A percentile compares a stretch with the other conserved stretches of the same genome.
Conservation (phyloP, 1,140 invertebrate species). For the Bathynomus jamesi region DNA sequence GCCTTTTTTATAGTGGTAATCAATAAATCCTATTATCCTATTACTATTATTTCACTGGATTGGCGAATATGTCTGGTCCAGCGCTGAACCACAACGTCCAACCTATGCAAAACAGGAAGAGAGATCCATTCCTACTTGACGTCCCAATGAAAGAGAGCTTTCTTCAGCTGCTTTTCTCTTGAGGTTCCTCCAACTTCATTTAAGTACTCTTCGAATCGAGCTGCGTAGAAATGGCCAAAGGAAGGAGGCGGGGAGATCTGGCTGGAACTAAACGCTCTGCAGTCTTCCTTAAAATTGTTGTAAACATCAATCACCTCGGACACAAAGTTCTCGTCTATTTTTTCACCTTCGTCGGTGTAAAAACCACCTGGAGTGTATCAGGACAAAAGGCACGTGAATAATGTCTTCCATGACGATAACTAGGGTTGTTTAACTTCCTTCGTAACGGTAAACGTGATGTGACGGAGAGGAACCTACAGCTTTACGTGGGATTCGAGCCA, state of each 20-base stretch:
- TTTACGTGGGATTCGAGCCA: too few relatives aligned
- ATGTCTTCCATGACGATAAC: too few relatives aligned
- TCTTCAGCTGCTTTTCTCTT: constrained; percentile 22
- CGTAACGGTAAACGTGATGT: too few relatives aligned
- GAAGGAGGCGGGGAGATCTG: neutral
- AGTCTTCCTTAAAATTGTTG: constrained; percentile 12
- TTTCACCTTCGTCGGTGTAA: constrained; percentile 13
- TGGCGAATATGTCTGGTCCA: too few relatives aligned
- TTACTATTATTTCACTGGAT: too few relatives aligned
- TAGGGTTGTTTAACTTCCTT: too few relatives aligned
- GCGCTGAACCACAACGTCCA: too few relatives aligned
- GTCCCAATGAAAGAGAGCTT: constrained; percentile 41
- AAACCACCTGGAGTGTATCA: constrained; percentile 22
- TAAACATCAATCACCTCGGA: constrained; percentile 13
- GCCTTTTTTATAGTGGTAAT: too few relatives aligned
- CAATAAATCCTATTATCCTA: too few relatives aligned
- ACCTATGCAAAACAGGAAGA: too few relatives aligned
- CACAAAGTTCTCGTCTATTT: constrained; percentile 19
- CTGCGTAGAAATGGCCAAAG: constrained; percentile 5
- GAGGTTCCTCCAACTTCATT: neutral
- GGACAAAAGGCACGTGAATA: too few relatives aligned
- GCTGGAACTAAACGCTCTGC: neutral
- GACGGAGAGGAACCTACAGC: too few relatives aligned
- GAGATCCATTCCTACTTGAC: constrained; percentile 32
- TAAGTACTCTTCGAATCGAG: constrained; percentile 11